phyloP scores from a whole-genome alignment of 2,888 invertebrate genomes.

The Macrosiphum euphorbiae region DNA sequence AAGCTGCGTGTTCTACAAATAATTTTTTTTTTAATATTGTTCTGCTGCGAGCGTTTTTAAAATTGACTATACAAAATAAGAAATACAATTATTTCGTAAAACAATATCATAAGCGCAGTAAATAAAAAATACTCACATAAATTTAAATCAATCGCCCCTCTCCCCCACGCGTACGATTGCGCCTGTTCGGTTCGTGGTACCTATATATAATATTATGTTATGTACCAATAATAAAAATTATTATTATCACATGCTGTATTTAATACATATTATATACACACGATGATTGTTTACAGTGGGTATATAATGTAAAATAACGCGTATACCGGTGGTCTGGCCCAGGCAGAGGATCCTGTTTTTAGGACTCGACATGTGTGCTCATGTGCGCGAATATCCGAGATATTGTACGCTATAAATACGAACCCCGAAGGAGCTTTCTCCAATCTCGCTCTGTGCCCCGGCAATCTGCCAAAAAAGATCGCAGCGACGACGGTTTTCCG shows the following conservation, averaged over 20 bases:
- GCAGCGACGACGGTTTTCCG: background rate
- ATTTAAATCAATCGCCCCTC: background rate
- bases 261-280: background rate
- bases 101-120: background rate
- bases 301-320: background rate
- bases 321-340: background rate
- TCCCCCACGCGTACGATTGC: background rate
- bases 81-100: background rate
- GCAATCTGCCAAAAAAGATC: conserved; percentile 44
- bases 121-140: background rate
- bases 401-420: conserved; percentile 51
- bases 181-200: background rate
- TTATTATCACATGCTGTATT: background rate
- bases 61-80: background rate
- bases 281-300: background rate
- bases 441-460: conserved; percentile 25
- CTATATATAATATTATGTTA: background rate
- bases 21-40: background rate
- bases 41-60: background rate
- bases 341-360: conserved; percentile 39
- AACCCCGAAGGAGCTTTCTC: conserved; percentile 22
- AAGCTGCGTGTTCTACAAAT: background rate
- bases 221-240: background rate
- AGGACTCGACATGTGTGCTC: conserved; percentile 45
- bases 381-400: conserved; percentile 41